Evolutionary conservation across 2,797 vertebrate species (phyloP), one percentile per base, ranked within the genome.

Genomic region (Pangasius krempfi): DNA sequence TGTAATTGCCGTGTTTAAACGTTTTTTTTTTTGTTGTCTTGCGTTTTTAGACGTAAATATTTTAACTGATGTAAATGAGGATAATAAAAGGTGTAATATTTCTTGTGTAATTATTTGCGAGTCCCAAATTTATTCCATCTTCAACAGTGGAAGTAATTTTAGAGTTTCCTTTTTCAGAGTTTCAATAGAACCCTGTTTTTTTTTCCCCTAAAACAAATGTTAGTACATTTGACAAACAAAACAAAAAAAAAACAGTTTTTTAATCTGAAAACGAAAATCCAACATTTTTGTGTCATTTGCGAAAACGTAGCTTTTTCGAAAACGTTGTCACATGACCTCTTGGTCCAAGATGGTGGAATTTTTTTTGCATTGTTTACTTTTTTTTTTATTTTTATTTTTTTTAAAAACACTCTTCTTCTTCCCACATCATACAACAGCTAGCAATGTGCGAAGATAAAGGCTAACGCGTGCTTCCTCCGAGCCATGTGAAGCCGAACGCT

Each of bases 61-160:
- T 22, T 80, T 2, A 58, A 22, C 18, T 6, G 52, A 81, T 81
- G 52, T 58, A 37, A 81, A 81, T 25, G 30, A 80, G 54, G 18
- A 33, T 37, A 81, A 58, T 81, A 81, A 81, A 58, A n/a, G 12
- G 20, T 81, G 78, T 25, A 81, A 58, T 58, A 58, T 58, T 56
- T 12, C 16, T 58, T 37, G 30, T 80, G 78, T 58, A 80, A 58
- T 80, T 56, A 9, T 80, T 79, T 54, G 12, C 13, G 44, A 76
- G 16, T 50, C 6, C 0, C 13, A 30, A 18, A 3, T 79, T 52
- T n/a, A 52, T n/a, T 76, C 68, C 18, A 16, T 33, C 66, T 40
- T 44, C 22, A 44, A 22, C 70, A 44, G 33, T 20, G 30, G 68
- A 22, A 70, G 18, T 70, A 6, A 14, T 33, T 70, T 70, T 27